A percentile compares a stretch with the other conserved stretches of the same genome.
Conservation (phyloP, 2,113 vertebrate species). For the Oryzias javanicus region DNA sequence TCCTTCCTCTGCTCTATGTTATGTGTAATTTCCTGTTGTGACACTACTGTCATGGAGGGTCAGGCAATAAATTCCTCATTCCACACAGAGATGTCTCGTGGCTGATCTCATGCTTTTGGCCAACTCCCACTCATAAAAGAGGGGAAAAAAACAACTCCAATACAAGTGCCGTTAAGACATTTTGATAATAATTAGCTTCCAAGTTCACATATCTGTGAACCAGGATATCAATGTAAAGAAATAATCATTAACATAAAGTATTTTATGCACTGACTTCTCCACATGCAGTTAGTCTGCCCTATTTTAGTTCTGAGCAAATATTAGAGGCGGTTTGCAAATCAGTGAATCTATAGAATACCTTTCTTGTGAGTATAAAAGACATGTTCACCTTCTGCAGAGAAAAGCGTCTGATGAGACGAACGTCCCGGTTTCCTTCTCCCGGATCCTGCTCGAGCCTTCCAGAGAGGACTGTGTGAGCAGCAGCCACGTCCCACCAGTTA, state of each 20-base stretch:
- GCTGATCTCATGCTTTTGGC: conserved; percentile 42
- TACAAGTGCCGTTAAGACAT: background rate
- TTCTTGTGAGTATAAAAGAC: conserved; percentile 68
- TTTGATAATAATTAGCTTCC: background rate
- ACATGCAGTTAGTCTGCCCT: conserved; percentile 60
- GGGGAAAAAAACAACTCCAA: background rate
- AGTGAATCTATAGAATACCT: conserved; percentile 66
- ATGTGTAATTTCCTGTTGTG: conserved; percentile 59
- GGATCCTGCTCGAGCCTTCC: conserved; percentile 18
- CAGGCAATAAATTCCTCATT: conserved; percentile 37
- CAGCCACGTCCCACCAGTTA: conserved; percentile 61
- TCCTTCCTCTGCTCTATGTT: conserved; percentile 14
- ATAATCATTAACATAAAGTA: background rate
- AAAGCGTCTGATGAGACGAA: conserved; percentile 23
- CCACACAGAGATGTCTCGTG: conserved; percentile 35
- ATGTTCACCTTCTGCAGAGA: conserved; percentile 74
- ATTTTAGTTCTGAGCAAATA: conserved; percentile 21
- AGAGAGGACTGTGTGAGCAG: conserved; percentile 20
- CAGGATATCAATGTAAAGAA: background rate
- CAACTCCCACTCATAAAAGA: conserved; percentile 18
- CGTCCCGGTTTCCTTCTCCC: no score
- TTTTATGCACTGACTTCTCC: background rate
- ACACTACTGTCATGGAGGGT: conserved; percentile 32
- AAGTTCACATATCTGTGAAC: background rate
- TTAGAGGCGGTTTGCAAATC: conserved; percentile 50